These are phyloP conservation scores for Melanotaenia duboulayi DNA, from an alignment of 2,113 vertebrate species.

Conservation along the genomic window DNA sequence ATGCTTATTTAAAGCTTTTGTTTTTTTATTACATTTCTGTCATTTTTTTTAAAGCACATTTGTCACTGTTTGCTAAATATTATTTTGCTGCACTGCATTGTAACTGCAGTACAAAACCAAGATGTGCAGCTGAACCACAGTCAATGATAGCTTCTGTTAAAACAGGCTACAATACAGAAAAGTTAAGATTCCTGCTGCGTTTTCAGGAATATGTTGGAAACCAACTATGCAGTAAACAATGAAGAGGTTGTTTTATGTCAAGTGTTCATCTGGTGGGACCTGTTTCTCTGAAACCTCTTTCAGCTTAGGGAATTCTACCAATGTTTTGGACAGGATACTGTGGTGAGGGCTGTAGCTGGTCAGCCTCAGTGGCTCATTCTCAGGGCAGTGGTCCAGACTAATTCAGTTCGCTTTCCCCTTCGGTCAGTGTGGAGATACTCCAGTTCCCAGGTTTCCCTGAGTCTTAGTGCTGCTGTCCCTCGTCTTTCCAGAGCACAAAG, in stretches of 20 bases:
- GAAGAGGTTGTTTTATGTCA: slow-evolving; percentile 35
- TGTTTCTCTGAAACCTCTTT: slow-evolving; percentile 48
- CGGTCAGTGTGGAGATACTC: slow-evolving; percentile 18
- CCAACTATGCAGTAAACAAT: slow-evolving; percentile 28
- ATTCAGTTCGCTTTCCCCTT: slow-evolving; percentile 25
- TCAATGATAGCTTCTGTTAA: not conserved
- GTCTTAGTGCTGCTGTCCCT: slow-evolving; percentile 41
- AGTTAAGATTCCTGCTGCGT: slow-evolving; percentile 16
- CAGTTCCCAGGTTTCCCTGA: slow-evolving; percentile 60
- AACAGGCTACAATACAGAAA: slow-evolving; percentile 1
- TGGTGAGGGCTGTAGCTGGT: slow-evolving; percentile 62
- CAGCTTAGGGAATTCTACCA: slow-evolving; percentile 55
- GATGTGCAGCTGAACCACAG: not conserved
- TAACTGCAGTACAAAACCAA: not conserved
- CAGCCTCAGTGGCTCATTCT: slow-evolving; percentile 47
- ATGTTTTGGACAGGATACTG: slow-evolving; percentile 64
- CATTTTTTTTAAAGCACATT: not conserved
- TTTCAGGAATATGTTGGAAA: slow-evolving; percentile 34
- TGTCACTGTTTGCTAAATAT: not conserved
- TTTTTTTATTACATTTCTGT: slow-evolving; percentile 2
- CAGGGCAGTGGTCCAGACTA: slow-evolving; percentile 60
- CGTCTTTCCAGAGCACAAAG: slow-evolving; percentile 50
- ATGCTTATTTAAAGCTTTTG: not conserved
- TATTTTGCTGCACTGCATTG: not conserved
- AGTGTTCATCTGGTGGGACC: slow-evolving; percentile 52